Conservation (phyloP, 1,140 invertebrate genomes). For the Drosophila orosa region DNA sequence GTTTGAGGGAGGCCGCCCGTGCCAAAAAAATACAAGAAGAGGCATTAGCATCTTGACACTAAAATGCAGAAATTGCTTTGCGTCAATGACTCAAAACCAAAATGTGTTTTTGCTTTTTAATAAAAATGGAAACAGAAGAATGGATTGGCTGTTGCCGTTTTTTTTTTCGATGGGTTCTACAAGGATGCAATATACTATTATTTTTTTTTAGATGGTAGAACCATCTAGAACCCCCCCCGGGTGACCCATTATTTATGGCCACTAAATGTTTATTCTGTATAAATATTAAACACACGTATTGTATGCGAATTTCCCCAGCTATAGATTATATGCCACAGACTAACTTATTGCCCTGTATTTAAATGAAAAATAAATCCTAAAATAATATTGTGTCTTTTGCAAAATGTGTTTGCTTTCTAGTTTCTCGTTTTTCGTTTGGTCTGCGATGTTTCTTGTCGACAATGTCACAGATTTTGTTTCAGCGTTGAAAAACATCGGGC, state of each 20-base stretch:
- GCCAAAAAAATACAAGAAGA: constrained; percentile 57
- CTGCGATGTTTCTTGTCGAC: constrained; percentile 59
- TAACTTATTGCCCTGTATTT: constrained; percentile 25
- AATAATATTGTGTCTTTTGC: constrained; percentile 12
- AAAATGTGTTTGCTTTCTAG: constrained; percentile 24
- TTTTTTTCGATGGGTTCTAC: not conserved
- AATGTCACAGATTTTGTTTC: constrained; percentile 80
- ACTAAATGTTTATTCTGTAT: constrained; percentile 38
- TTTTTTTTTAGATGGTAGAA: not conserved
- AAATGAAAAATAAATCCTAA: constrained; percentile 35
- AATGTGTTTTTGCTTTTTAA: constrained; percentile 52
- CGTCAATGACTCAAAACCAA: constrained; percentile 79
- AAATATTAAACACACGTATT: constrained; percentile 28
- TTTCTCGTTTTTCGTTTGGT: constrained; percentile 37
- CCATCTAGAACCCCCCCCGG: constrained; percentile 27
- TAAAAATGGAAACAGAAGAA: constrained; percentile 32
- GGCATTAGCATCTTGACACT: constrained; percentile 70
- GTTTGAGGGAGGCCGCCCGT: constrained; percentile 41
- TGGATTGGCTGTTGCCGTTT: constrained; percentile 22
- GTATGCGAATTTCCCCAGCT: constrained; percentile 29
- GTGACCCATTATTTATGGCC: constrained; percentile 39
- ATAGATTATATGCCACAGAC: constrained; percentile 24
- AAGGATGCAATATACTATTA: not conserved
- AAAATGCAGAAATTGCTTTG: constrained; percentile 81
- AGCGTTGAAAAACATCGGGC: constrained; percentile 33